These are phyloP conservation scores for Apteryx owenii DNA, from an alignment of 2,113 vertebrate genomes.

Conservation along the genomic window DNA sequence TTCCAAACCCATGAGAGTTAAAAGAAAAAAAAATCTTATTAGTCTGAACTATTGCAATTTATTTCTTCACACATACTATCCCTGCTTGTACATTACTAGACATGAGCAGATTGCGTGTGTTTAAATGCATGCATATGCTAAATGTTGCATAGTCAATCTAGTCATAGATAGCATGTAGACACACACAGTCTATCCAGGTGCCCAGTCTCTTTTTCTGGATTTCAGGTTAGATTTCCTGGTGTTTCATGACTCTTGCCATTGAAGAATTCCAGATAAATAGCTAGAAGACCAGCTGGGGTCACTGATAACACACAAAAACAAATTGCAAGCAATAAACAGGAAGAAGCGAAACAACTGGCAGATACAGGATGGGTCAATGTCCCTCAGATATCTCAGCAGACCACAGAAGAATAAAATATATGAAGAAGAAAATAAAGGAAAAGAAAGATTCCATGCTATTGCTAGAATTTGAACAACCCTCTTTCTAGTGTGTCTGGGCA, in stretches of 20 bases:
- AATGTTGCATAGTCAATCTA: not conserved
- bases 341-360: not conserved
- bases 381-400: not conserved
- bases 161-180: not conserved
- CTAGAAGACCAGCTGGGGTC: not conserved
- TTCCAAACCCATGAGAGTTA: not conserved
- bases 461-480: not conserved
- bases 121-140: not conserved
- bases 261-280: not conserved
- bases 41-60: not conserved
- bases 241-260: not conserved
- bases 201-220: not conserved
- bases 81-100: not conserved
- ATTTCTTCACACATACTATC: not conserved
- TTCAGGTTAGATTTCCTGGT: not conserved
- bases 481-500: not conserved
- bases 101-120: not conserved
- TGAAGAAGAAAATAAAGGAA: not conserved
- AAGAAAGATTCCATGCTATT: not conserved
- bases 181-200: accelerated
- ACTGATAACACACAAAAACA: not conserved
- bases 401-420: not conserved
- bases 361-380: not conserved
- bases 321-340: not conserved
- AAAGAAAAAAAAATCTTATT: not conserved